Conservation (phyloP, 2,888 invertebrate genomes). For the Hoplodrina blanda region DNA sequence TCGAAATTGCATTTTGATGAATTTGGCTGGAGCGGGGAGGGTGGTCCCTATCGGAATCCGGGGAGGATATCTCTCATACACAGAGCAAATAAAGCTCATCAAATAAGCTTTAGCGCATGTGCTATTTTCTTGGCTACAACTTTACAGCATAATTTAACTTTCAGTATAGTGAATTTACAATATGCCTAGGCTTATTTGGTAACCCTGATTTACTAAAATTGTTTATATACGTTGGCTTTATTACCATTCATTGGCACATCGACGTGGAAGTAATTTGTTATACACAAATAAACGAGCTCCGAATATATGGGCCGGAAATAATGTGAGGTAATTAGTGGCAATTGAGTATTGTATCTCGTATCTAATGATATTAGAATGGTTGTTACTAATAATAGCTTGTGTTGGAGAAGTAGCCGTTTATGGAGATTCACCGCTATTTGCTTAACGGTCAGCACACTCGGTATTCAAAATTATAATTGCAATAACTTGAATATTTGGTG, state of each 20-base stretch:
- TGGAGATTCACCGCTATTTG: conserved; percentile 65
- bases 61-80: neutral
- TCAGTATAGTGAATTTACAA: neutral
- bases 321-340: conserved; percentile 54
- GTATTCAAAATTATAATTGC: conserved; percentile 59
- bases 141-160: neutral
- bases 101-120: neutral
- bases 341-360: conserved; percentile 48
- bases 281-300: conserved; percentile 30
- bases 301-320: conserved; percentile 51
- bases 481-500: conserved; percentile 23
- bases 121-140: conserved; percentile 8
- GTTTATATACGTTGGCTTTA: neutral
- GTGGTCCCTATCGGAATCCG: neutral
- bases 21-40: neutral
- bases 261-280: conserved; percentile 26
- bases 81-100: conserved; percentile 11
- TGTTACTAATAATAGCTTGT: conserved; percentile 42
- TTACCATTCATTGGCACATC: conserved; percentile 14
- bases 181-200: neutral
- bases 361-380: conserved; percentile 54
- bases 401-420: conserved; percentile 46
- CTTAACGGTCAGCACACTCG: conserved; percentile 66
- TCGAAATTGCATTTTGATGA: conserved; percentile 39
- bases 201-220: conserved; percentile 11